Evolutionary conservation across 2,888 invertebrate species (phyloP), one percentile per base, ranked within the genome.

Genomic region (Eudasyphora cyanicolor): DNA sequence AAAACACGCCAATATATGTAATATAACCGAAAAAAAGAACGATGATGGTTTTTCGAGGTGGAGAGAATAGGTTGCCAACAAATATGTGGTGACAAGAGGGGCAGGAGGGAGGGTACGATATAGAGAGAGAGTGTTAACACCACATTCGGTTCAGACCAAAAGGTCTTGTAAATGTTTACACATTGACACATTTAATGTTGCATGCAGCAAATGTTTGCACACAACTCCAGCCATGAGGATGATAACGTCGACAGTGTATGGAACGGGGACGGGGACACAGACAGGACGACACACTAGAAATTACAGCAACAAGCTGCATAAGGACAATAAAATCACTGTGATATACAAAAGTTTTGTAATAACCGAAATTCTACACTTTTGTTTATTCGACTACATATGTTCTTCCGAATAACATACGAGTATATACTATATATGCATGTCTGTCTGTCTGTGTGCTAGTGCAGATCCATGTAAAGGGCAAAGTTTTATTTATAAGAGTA

Each of bases 111-210:
- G 60, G 5, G 62, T 49, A 12, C 12, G 67, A 60, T 12, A 14
- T 60, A 24, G 12, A 29, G 27, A 67, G 14, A 12, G 19, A 12
- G 19, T 38, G 67, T 67, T 67, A 24, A 24, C 67, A 67, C 67
- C 38, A 67, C 42, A 67, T 42, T 42, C 67, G 42, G 17, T 67
- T 19, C 21, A n/a, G n/a, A 60, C 60, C 14, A 64, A 62, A 75
- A 78, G 73, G 75, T 45, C 71, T 76, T 64, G 71, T 76, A 82
- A 82, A 82, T 82, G 75, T 82, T 82, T 82, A 70, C 75, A 78
- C 71, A 82, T 82, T 82, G 82, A 82, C 82, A 82, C 64, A 78
- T 79, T 76, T 57, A 82, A 82, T 82, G 78, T 75, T 82, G 78
- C 78, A 82, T 75, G 78, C 70, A 82, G 70, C 51, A 71, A 57